Conservation (phyloP, 2,113 vertebrate species). For the Eulemur rufifrons region DNA sequence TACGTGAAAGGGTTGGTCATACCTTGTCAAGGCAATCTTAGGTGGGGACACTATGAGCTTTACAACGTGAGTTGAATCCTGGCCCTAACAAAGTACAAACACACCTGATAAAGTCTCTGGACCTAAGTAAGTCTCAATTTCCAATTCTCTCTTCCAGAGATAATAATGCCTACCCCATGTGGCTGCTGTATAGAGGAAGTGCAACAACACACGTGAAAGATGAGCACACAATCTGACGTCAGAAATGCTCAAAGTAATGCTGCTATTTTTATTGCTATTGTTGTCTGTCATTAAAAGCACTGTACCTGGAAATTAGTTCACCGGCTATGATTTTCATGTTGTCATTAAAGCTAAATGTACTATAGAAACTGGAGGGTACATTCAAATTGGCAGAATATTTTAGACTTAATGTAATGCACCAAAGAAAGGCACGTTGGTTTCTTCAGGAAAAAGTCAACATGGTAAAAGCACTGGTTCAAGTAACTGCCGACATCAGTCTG, state of each 20-base stretch:
- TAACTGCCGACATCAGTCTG: rapidly evolving
- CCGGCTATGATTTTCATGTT: background rate
- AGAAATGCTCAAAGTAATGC: background rate
- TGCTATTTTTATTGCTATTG: rapidly evolving
- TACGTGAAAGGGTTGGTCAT: background rate
- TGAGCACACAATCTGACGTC: rapidly evolving
- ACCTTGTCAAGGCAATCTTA: background rate
- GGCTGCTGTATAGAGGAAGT: background rate
- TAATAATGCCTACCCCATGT: background rate
- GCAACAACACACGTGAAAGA: background rate
- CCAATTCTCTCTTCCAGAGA: background rate
- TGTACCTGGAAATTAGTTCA: background rate
- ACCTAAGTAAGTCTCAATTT: background rate
- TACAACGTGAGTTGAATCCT: background rate
- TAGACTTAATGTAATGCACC: background rate
- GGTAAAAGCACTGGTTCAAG: background rate
- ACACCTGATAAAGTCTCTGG: background rate
- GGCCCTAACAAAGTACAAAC: background rate
- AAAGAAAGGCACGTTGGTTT: background rate
- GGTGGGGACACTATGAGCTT: background rate
- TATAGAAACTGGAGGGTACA: background rate
- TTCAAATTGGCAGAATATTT: background rate
- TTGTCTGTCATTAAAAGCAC: background rate
- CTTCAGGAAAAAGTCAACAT: background rate
- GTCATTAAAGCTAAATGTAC: background rate